A percentile compares a stretch with the other conserved stretches of the same genome.
Evolutionary conservation across 1,140 invertebrate species (phyloP).

Genomic region (Charaxes varanes): DNA sequence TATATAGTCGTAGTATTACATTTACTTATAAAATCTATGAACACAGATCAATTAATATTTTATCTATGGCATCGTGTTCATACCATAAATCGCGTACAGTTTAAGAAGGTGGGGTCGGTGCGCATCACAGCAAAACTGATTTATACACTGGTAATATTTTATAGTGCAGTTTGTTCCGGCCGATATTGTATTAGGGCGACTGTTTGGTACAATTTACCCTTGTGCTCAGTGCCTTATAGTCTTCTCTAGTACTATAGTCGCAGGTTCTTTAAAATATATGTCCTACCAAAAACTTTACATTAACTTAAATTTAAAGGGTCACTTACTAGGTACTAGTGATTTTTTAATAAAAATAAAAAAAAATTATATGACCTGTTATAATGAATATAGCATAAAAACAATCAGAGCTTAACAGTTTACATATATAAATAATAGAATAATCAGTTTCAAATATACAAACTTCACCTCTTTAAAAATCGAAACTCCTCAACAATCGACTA

Average conservation of each 20-base stretch:
- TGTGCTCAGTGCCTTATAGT: conserved; percentile 13
- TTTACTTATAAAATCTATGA: neutral
- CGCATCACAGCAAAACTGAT: conserved; percentile 68
- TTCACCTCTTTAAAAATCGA: conserved; percentile 9
- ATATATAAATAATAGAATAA: too few relatives aligned
- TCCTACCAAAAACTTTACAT: conserved; percentile 3
- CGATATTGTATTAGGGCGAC: conserved; percentile 76
- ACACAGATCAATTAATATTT: conserved; percentile 53
- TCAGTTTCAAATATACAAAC: neutral
- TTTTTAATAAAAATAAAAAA: too few relatives aligned
- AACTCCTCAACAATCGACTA: conserved; percentile 24
- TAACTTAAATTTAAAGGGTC: too few relatives aligned
- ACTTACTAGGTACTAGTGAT: too few relatives aligned
- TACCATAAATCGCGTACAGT: conserved; percentile 61
- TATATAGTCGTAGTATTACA: too few relatives aligned
- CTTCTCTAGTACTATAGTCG: neutral
- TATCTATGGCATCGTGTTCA: conserved; percentile 54
- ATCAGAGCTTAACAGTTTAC: too few relatives aligned
- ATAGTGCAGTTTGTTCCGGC: conserved; percentile 76
- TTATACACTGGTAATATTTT: conserved; percentile 77
- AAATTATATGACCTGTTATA: too few relatives aligned
- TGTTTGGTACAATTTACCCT: conserved; percentile 49
- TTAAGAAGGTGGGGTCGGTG: conserved; percentile 38
- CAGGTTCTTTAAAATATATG: too few relatives aligned
- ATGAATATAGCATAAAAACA: too few relatives aligned